phyloP scores from a whole-genome alignment of 2,797 vertebrate genomes.

The Lagorchestes hirsutus region DNA sequence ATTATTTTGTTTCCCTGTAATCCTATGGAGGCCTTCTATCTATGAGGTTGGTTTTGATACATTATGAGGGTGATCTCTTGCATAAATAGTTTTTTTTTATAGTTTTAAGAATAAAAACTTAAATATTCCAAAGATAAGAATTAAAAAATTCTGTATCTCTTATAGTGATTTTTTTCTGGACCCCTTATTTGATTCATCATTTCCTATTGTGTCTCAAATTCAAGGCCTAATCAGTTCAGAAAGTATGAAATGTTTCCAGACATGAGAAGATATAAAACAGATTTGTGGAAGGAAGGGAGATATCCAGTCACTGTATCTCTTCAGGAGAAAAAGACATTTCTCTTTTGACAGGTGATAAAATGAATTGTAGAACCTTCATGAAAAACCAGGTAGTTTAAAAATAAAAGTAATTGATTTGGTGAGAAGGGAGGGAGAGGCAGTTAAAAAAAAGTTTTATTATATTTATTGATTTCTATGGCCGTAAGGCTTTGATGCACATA shows the following conservation, averaged over 20 bases:
- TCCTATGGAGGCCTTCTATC: background rate
- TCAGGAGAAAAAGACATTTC: constrained; percentile 26
- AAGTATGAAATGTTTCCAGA: background rate
- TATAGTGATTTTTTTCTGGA: background rate
- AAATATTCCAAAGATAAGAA: background rate
- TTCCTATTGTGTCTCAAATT: background rate
- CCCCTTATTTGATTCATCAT: background rate
- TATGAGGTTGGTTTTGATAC: background rate
- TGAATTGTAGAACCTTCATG: constrained; percentile 57
- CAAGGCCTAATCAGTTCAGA: background rate
- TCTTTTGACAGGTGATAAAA: constrained; percentile 61
- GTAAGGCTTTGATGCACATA: constrained; percentile 37
- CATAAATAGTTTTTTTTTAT: background rate
- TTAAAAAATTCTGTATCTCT: background rate
- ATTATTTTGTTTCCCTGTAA: background rate
- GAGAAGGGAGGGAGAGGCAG: constrained; percentile 60
- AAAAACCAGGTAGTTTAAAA: constrained; percentile 64
- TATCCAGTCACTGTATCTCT: constrained; percentile 27
- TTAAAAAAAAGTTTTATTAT: constrained; percentile 65
- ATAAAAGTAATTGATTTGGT: constrained; percentile 60
- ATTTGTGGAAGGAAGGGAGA: constrained; percentile 29
- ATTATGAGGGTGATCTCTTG: background rate
- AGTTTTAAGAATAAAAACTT: background rate
- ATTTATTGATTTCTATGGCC: constrained; percentile 73
- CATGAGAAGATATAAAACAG: constrained; percentile 33